A percentile compares a stretch with the other conserved stretches of the same genome.
These are phyloP conservation scores for Clarias macrocephalus DNA, from an alignment of 2,113 vertebrate species.

Conservation along the genomic window DNA sequence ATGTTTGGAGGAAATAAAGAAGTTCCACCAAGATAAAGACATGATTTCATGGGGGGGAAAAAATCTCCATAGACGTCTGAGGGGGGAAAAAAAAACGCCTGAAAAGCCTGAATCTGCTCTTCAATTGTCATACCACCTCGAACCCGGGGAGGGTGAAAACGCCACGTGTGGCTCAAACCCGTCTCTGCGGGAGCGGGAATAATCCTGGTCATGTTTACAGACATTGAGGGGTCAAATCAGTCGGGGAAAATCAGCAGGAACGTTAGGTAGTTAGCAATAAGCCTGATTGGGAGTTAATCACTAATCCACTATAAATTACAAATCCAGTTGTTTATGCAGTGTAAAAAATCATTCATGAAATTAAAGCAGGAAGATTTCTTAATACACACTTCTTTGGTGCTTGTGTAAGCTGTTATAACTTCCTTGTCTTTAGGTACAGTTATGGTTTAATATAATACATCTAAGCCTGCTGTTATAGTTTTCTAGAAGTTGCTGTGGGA, in stretches of 20 bases:
- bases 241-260: not conserved
- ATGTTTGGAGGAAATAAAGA: not conserved
- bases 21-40: not conserved
- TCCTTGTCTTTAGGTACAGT: not conserved
- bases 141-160: slow-evolving; percentile 39
- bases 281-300: not conserved
- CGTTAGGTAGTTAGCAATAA: not conserved
- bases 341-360: no score
- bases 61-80: not conserved
- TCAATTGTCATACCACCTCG: slow-evolving; percentile 30
- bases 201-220: not conserved
- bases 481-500: not conserved
- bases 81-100: not conserved
- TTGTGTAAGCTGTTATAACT: not conserved
- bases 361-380: no score
- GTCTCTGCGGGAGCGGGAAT: slow-evolving; percentile 22
- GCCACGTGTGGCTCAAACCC: slow-evolving; percentile 50
- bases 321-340: not conserved
- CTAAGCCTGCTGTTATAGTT: not conserved
- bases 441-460: no score
- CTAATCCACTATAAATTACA: not conserved
- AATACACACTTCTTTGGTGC: no score
- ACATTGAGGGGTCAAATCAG: not conserved
- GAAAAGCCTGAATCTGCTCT: slow-evolving; percentile 2
- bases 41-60: not conserved